phyloP scores from a whole-genome alignment of 2,888 invertebrate genomes.

The Dorcus hopei region DNA sequence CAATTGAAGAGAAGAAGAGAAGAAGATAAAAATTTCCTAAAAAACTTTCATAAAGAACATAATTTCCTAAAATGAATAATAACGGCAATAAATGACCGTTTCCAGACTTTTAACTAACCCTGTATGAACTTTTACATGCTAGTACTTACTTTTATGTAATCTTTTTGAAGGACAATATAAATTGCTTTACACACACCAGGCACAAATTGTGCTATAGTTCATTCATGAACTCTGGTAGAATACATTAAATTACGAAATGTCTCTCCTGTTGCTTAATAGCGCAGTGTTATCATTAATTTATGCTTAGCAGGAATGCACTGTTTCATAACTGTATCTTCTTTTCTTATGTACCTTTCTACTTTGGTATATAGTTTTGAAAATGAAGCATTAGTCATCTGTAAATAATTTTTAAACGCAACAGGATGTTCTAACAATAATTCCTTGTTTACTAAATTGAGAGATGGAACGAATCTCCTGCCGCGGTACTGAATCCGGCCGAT shows the following conservation, averaged over 20 bases:
- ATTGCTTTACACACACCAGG: conserved; percentile 4
- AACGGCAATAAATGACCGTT: too few species aligned
- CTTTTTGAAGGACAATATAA: conserved; percentile 1
- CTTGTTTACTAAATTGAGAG: too few species aligned
- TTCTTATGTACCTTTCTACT: conserved; percentile 2
- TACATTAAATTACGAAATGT: conserved; percentile 12
- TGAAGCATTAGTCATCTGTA: conserved; percentile 5
- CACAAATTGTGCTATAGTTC: conserved; percentile 8
- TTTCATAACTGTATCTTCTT: conserved; percentile 4
- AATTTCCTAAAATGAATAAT: too few species aligned
- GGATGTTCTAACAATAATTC: conserved; percentile 7
- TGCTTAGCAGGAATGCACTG: too few species aligned
- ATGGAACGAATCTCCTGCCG: too few species aligned
- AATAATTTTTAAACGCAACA: conserved; percentile 6
- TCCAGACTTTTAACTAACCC: too few species aligned
- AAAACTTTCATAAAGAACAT: too few species aligned
- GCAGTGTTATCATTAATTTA: conserved; percentile 7
- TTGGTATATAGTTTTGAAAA: conserved; percentile 7
- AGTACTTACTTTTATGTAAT: not conserved
- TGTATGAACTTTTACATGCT: too few species aligned
- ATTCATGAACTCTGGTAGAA: conserved; percentile 11
- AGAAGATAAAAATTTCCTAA: too few species aligned
- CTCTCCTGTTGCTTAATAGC: conserved; percentile 1
- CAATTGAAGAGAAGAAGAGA: too few species aligned
- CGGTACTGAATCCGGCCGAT: too few species aligned